Evolutionary conservation across 1,140 invertebrate species (phyloP).

Genomic region (Bombus affinis): DNA sequence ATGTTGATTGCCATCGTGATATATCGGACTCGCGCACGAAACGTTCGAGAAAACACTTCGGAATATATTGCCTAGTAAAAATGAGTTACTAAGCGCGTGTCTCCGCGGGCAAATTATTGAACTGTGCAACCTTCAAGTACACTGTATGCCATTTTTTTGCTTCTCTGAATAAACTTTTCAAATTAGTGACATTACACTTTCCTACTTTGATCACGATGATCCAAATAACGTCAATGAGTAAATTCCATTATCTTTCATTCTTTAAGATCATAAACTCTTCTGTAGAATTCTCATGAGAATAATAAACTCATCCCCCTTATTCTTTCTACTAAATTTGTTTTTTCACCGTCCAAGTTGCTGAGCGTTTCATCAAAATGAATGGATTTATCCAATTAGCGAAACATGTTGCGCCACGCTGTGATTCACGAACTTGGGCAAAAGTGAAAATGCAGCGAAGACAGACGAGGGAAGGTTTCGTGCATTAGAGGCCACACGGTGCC

Average conservation of each 20-base stretch:
- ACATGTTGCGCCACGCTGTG: background rate
- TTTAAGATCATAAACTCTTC: background rate
- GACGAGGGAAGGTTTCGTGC: conserved; percentile 10
- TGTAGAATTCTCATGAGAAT: too few species aligned
- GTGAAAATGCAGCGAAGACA: conserved; percentile 38
- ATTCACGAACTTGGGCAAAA: conserved; percentile 7
- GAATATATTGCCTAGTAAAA: background rate
- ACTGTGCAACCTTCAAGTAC: too few species aligned
- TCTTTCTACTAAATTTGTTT: background rate
- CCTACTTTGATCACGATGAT: too few species aligned
- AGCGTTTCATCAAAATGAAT: background rate
- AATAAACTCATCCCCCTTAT: background rate
- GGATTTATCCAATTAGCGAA: background rate
- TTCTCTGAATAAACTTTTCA: too few species aligned
- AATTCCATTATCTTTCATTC: too few species aligned
- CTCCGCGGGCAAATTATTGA: background rate
- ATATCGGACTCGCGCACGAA: background rate
- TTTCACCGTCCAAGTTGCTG: background rate
- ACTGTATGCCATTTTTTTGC: too few species aligned
- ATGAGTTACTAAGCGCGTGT: background rate
- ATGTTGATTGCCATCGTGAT: conserved; percentile 5
- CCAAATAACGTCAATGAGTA: too few species aligned
- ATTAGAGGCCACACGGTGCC: conserved; percentile 37
- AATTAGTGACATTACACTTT: too few species aligned
- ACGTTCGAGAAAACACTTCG: background rate